Conservation (phyloP, 2,888 invertebrate species). For the Caenorhabditis becei region DNA sequence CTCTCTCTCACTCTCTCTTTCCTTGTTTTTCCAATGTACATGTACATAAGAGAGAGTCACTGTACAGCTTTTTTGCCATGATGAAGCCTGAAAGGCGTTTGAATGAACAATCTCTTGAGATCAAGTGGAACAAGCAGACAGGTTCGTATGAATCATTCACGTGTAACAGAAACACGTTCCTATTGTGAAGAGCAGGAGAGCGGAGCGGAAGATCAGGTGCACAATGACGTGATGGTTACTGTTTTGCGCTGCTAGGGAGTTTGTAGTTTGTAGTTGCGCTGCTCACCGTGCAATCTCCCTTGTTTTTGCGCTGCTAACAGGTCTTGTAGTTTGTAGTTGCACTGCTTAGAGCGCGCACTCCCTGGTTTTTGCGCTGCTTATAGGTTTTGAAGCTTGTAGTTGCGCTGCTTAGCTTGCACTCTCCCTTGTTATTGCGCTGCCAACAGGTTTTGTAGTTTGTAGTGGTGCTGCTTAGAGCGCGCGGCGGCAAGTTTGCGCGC, state of each 20-base stretch:
- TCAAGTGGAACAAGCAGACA: not conserved
- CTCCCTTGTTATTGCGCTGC: no score
- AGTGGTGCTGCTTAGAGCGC: constrained; percentile 55
- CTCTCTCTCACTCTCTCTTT: not conserved
- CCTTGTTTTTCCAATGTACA: not conserved
- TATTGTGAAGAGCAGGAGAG: not conserved
- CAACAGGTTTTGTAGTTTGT: not conserved
- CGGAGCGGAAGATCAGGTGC: not conserved
- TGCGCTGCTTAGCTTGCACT: no score
- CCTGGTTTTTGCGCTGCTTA: no score
- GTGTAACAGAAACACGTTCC: constrained; percentile 1
- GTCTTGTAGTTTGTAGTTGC: not conserved
- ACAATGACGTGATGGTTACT: not conserved
- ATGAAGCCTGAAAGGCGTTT: not conserved
- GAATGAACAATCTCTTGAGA: constrained; percentile 13
- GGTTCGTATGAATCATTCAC: not conserved
- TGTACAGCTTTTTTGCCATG: not conserved
- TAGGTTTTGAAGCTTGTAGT: no score
- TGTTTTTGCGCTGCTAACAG: not conserved
- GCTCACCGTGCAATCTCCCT: not conserved
- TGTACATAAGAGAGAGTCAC: not conserved
- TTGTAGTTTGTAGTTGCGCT: not conserved
- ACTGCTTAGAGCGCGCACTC: no score
- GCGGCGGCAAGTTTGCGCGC: constrained; percentile 69
- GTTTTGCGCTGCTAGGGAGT: not conserved